Evolutionary conservation across 2,113 vertebrate genomes (phyloP).

Genomic region (Ibidorhyncha struthersii): DNA sequence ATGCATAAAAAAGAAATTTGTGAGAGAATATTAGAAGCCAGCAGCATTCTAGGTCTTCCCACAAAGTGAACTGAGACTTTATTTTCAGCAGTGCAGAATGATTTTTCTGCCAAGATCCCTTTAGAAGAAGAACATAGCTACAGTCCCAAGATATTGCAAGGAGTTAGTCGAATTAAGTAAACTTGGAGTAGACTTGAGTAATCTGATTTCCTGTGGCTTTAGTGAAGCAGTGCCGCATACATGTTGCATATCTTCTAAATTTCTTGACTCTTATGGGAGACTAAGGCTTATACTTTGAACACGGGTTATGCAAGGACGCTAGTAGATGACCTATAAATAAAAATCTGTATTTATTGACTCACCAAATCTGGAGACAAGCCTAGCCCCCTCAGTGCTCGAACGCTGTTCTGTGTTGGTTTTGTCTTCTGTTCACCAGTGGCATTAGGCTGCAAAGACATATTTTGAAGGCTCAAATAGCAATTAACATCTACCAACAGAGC

Average conservation of each 20-base stretch:
- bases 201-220: background rate
- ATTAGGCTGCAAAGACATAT: slow-evolving; percentile 73
- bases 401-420: slow-evolving; percentile 84
- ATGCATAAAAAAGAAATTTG: background rate
- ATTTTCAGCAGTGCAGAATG: background rate
- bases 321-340: background rate
- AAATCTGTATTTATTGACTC: slow-evolving; percentile 7
- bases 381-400: slow-evolving; percentile 77
- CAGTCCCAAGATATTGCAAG: background rate
- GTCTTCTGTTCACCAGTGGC: slow-evolving; percentile 83
- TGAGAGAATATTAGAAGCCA: background rate
- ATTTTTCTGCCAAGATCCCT: background rate
- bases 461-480: background rate
- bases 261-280: background rate
- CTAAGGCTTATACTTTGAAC: background rate
- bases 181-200: background rate
- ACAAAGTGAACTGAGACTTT: background rate
- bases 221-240: background rate
- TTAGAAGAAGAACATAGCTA: background rate
- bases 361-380: slow-evolving; percentile 84
- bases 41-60: background rate
- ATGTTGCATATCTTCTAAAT: background rate
- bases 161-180: background rate
- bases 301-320: background rate
- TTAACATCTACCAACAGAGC: background rate